These are phyloP conservation scores for Parascotia fuliginaria DNA, from an alignment of 2,888 invertebrate genomes.

Conservation along the genomic window DNA sequence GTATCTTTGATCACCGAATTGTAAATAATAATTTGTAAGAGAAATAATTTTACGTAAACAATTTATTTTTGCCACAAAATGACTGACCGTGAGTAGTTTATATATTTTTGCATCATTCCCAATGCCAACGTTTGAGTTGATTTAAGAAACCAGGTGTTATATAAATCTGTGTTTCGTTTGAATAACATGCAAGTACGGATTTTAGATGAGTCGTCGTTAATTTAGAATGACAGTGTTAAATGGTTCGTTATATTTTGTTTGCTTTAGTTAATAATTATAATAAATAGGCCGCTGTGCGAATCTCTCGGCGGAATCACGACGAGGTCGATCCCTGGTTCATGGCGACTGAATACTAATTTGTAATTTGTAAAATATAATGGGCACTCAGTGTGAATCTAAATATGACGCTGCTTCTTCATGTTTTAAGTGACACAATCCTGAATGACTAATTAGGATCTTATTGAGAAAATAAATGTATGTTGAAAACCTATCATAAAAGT, in stretches of 20 bases:
- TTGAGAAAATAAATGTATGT: too few relatives aligned
- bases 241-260: slow-evolving; percentile 71
- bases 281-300: slow-evolving; percentile 63
- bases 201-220: slow-evolving; percentile 52
- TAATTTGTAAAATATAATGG: slow-evolving; percentile 37
- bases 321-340: slow-evolving; percentile 44
- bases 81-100: slow-evolving; percentile 18
- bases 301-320: slow-evolving; percentile 53
- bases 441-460: neutral
- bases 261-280: slow-evolving; percentile 67
- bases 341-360: slow-evolving; percentile 42
- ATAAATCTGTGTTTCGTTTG: slow-evolving; percentile 52
- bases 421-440: neutral
- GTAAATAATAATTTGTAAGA: slow-evolving; percentile 20
- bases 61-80: slow-evolving; percentile 38
- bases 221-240: slow-evolving; percentile 74
- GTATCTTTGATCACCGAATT: slow-evolving; percentile 1
- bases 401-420: slow-evolving; percentile 8
- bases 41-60: slow-evolving; percentile 35
- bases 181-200: slow-evolving; percentile 43
- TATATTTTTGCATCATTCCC: slow-evolving; percentile 46
- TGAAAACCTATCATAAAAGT: too few relatives aligned
- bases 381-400: slow-evolving; percentile 25
- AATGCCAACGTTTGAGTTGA: slow-evolving; percentile 54
- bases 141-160: slow-evolving; percentile 62